phyloP scores from a whole-genome alignment of 1,140 invertebrate genomes.

The honey bee (Apis mellifera) region DNA sequence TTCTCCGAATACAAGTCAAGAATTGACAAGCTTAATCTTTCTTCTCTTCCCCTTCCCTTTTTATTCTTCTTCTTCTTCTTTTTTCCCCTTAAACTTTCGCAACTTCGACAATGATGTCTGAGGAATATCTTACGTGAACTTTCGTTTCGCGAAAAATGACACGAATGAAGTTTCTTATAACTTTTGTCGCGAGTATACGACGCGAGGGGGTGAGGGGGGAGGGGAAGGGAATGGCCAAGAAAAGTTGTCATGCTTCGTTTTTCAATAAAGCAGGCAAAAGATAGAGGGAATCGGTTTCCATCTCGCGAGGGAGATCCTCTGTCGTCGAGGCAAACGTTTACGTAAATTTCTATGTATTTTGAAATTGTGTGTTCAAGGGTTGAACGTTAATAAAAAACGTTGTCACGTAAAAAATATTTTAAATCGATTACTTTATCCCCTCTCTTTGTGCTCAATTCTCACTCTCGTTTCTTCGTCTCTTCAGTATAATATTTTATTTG shows the following conservation, averaged over 20 bases:
- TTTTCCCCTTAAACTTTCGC: not conserved
- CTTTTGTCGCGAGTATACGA: not conserved
- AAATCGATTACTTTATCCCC: too few relatives aligned
- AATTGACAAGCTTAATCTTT: not conserved
- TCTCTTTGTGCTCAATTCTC: too few relatives aligned
- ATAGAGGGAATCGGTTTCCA: not conserved
- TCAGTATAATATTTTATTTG: too few relatives aligned
- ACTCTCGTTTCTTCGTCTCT: too few relatives aligned
- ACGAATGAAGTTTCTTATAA: conserved; percentile 1
- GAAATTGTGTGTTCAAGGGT: not conserved
- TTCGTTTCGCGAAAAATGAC: conserved; percentile 11
- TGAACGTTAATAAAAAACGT: too few relatives aligned
- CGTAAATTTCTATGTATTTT: not conserved
- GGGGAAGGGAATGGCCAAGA: not conserved
- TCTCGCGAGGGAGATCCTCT: not conserved
- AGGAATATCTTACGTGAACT: conserved; percentile 14
- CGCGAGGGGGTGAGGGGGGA: too few relatives aligned
- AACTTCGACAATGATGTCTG: not conserved
- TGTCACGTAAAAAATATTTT: not conserved
- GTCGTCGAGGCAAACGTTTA: not conserved
- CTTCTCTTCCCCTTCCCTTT: too few relatives aligned
- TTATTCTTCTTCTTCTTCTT: too few relatives aligned
- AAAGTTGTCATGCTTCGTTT: conserved; percentile 2
- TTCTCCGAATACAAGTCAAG: not conserved
- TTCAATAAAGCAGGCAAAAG: conserved; percentile 11